Percentiles rank a stretch among this genome's conserved stretches.
Conservation (phyloP, 2,113 vertebrate species). For the Anhinga rufa region DNA sequence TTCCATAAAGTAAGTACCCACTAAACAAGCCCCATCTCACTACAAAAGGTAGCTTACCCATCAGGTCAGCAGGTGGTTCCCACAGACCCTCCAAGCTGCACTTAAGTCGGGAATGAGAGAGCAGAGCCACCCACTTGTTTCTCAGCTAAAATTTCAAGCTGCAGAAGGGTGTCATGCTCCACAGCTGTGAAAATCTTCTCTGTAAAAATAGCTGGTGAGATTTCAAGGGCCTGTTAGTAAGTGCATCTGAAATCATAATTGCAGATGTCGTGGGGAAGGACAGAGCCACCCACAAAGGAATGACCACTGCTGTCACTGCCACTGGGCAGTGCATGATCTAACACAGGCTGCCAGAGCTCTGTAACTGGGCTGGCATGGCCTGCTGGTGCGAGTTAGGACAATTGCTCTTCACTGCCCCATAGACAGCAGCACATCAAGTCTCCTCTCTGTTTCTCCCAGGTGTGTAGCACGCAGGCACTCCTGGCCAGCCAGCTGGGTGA, state of each 20-base stretch:
- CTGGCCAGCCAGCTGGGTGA: neutral
- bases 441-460: neutral
- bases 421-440: neutral
- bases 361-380: neutral
- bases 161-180: neutral
- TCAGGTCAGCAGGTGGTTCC: neutral
- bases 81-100: neutral
- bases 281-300: neutral
- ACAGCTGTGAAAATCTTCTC: neutral
- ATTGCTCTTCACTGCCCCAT: neutral
- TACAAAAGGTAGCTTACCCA: neutral
- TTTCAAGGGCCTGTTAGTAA: neutral
- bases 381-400: neutral
- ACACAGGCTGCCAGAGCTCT: neutral
- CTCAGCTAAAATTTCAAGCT: neutral
- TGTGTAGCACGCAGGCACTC: neutral
- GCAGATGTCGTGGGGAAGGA: neutral
- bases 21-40: neutral
- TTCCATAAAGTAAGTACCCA: neutral
- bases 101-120: neutral
- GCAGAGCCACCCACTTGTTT: neutral
- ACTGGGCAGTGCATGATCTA: neutral
- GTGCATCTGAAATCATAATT: neutral
- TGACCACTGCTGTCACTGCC: neutral
- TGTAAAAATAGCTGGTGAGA: neutral